Percentiles rank a stretch among this genome's conserved stretches.
These are phyloP conservation scores for Ptychobarbus kaznakovi DNA, from an alignment of 2,797 vertebrate genomes.

Conservation along the genomic window DNA sequence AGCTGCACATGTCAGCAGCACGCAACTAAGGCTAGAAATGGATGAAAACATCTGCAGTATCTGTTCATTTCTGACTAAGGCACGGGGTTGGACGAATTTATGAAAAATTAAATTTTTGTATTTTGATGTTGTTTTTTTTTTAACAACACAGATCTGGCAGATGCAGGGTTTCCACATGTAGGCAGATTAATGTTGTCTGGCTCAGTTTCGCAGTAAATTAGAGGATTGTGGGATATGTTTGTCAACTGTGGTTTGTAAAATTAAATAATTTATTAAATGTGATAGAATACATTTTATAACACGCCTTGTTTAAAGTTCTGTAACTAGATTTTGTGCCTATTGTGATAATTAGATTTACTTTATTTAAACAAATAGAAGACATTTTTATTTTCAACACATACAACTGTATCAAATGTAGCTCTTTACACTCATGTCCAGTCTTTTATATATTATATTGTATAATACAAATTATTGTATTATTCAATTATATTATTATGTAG, in stretches of 20 bases:
- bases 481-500: too few relatives aligned
- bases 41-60: not conserved
- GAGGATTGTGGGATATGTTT: not conserved
- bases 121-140: not conserved
- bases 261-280: not conserved
- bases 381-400: not conserved
- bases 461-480: too few relatives aligned
- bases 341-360: not conserved
- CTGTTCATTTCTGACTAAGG: not conserved
- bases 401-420: not conserved
- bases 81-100: not conserved
- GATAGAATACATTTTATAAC: not conserved
- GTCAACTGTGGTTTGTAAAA: not conserved
- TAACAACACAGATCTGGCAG: not conserved
- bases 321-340: not conserved
- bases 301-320: not conserved
- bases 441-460: too few relatives aligned
- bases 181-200: not conserved
- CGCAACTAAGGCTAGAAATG: not conserved
- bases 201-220: not conserved
- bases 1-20: slow-evolving; percentile 10
- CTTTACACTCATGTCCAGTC: too few relatives aligned
- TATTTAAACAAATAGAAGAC: not conserved
- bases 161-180: not conserved
- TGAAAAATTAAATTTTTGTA: not conserved